Evolutionary conservation across 2,888 invertebrate species (phyloP).

Genomic region (Heliconius ethilla): DNA sequence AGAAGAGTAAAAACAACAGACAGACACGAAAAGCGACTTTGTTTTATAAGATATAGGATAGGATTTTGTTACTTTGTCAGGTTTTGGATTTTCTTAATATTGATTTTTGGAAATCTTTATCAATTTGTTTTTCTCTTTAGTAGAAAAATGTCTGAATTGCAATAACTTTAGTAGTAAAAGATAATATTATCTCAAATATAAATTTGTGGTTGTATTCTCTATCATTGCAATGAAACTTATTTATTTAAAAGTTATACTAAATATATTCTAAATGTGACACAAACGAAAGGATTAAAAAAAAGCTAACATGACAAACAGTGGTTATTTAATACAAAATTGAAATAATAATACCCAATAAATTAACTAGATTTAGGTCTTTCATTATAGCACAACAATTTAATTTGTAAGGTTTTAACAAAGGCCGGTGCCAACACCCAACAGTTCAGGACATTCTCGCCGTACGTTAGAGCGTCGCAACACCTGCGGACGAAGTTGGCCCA

Average conservation of each 20-base stretch:
- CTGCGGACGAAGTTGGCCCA: conserved; percentile 49
- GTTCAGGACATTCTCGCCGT: conserved; percentile 41
- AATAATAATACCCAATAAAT: background rate
- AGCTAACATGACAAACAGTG: background rate
- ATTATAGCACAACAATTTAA: conserved; percentile 24
- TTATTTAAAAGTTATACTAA: too few species aligned
- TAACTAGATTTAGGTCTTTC: conserved; percentile 12
- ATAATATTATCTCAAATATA: too few species aligned
- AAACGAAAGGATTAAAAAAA: background rate
- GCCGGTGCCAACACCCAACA: conserved; percentile 42
- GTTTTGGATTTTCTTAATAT: too few species aligned
- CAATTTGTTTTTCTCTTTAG: too few species aligned
- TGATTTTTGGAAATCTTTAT: background rate
- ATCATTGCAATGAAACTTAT: too few species aligned
- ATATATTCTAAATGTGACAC: too few species aligned
- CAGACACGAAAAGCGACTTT: too few species aligned
- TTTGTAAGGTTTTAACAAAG: conserved; percentile 41
- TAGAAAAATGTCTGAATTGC: too few species aligned
- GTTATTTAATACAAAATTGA: background rate
- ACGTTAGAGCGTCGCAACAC: conserved; percentile 45
- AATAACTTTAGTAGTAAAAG: too few species aligned
- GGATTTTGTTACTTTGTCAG: background rate
- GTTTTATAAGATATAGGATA: background rate
- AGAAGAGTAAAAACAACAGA: too few species aligned
- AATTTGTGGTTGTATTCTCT: too few species aligned